Base-by-base conservation (phyloP, 2,888 invertebrate species). In the Chymomyza fuscimana region DNA sequence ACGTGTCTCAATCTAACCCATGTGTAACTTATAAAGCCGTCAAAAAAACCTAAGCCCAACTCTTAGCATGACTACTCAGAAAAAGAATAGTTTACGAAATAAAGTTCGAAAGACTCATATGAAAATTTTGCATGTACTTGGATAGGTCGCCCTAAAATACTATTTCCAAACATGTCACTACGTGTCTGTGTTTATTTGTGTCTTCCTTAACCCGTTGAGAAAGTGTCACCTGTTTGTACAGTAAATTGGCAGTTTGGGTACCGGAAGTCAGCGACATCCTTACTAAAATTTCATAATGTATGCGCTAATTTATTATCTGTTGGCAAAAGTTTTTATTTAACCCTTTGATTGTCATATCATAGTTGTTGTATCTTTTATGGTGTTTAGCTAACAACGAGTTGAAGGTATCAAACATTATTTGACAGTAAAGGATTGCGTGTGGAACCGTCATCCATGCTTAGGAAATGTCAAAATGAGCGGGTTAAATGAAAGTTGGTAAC, bases 221-320 rank as follows among this genome's bases (percentile, higher is more conserved):
- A 84, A 87, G 76, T 83, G 86, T 86, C 84, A 84, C 84, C 84
- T 84, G 84, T 72, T 70, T 59, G 65, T 66, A 58, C 61, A 70
- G 51, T 59, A 78, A 83, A 83, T 80, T 85, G 82, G 59, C 87
- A 76, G 82, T 80, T 84, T 70, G 73, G 50, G 67, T 63, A 70
- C 80, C 82, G 80, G 80, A 80, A 78, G 73, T 80, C 62, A 73
- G 65, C 63, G 69, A 65, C 78, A 82, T 88, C 86, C 86, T 81
- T 69, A 82, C 82, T 61, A 73, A 74, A 64, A 78, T 87, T 88
- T 82, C 87, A 80, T 86, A 86, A 86, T 79, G 68, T 81, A 87
- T 86, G 87, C 82, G 87, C 82, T 88, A 88, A 87, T 87, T 88
- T 88, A 86, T 88, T 86, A 86, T 82, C 87, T 88, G 88, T 83